Evolutionary conservation across 1,140 invertebrate genomes (phyloP), one percentile per base, ranked within the genome.

Genomic region (Atta texana): DNA sequence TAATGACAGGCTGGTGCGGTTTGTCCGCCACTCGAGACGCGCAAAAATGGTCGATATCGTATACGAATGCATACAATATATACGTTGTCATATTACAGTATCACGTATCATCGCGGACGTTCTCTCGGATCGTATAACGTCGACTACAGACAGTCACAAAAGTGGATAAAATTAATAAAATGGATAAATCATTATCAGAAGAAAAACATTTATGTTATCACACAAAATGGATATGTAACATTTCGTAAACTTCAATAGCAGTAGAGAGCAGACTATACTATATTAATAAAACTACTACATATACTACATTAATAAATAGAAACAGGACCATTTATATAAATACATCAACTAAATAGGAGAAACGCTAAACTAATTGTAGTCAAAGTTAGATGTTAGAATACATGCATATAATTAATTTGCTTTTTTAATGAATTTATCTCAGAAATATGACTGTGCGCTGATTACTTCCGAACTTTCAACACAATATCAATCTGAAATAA

Each of bases 31-130:
- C 64, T 81, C 63, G 64, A 81, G 68, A 66, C 51, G 44, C 64
- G n/a, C 66, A 81, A 81, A 81, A 81, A 81, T 81, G 64, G 49
- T 55, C 63, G 31, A 80, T 80, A 80, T 71, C n/a, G 28, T 14
- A 8, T 51, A 61, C 31, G 31, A 53, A 71, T 71, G 31, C 10
- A 69, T 18, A 55, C 55, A 34, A 44, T 31, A 55, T 18, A 53
- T 18, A 34, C n/a, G 14, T 68, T 24, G 28, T 69, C 24, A 24
- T 69, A 53, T 55, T 53, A 24, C 28, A 71, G 49, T 6, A 55
- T 68, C 31, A 18, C 28, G 31, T n/a, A 21, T 71, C 16, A 57
- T 71, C n/a, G 64, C 14, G 21, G 0, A 68, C 63, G n/a, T 57
- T 55, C 49, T 18, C 3, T 21, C n/a, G n/a, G 66, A 69, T 69